Base-by-base conservation (phyloP, 35 echinoderm and acorn worm genomes). In the Anneissia japonica region DNA sequence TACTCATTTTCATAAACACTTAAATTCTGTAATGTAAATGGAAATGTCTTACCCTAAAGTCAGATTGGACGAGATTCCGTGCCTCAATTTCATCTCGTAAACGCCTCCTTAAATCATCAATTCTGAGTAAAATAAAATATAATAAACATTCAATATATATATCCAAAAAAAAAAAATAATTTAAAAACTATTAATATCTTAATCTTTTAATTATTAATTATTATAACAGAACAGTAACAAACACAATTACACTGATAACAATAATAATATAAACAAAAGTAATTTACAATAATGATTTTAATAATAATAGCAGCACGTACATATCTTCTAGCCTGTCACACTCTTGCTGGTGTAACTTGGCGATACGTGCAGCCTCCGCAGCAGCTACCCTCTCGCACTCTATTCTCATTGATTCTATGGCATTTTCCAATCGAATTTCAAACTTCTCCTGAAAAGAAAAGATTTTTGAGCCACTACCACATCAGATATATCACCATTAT, bases 351-450 rank as follows among this genome's bases (percentile, higher is more conserved):
- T 98, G 95, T 35, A 94, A 36, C 80, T 89, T 93, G 19, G 95
- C 92, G 32, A 91, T 89, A 75, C 89, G 64, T 4, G 89, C 89
- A 11, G 89, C 85, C 35, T 99, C 96, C 31, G 94, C 96, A 0
- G 96, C 96, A 31, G 96, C 96, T 26, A 86, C 77, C 38, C 96
- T 84, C 33, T 94, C 92, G 77, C 95, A 97, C 85, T 94, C 96
- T 76, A 75, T 77, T 23, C 38, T 93, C 23, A 92, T 99, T 46
- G 39, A 72, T 73, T 55, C 35, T 3, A 99, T 91, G 0, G 91
- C 73, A 40, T 91, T 77, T 78, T 93, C 88, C 46, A 99, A 85
- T 35, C 86, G 76, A 36, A 56, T 95, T 77, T 88, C 64, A 64
- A 95, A 95, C 19, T 95, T 87, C 46, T 88, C 86, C 93, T 95